Base-by-base conservation (phyloP, 2,888 invertebrate species). In the Diarsia brunnea region DNA sequence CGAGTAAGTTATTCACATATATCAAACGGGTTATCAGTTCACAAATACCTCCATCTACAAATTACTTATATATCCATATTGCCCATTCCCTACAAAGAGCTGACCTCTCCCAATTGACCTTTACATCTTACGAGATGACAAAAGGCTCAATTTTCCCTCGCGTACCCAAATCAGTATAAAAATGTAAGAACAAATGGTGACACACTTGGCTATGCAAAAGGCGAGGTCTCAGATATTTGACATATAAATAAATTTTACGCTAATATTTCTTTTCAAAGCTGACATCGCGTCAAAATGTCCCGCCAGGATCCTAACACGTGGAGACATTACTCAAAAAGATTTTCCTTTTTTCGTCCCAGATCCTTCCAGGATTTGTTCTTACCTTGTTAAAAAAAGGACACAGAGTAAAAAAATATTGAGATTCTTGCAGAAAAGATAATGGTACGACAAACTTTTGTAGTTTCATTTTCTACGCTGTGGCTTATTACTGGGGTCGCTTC, bases 261-360 rank as follows among this genome's bases (percentile, higher is more conserved):
- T 81, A 86, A 86, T 86, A 86, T 86, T 82, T 86, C 81, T 85
- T 81, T 75, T 73, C 51, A 80, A 73, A 83, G 87, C 83, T 80
- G 80, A 85, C 87, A 58, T 49, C 31, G 61, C 78, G 78, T 85
- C 85, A 85, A 78, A 83, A 73, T 47, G 78, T 61, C 64, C 75
- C 79, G 79, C 79, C 73, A 82, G 73, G 69, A 78, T 75, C 81
- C 67, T 71, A 75, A 85, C 79, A 87, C 87, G 78, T 70, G 78
- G 64, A 66, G 75, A 77, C 73, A 87, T 87, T 84, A 84, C 80
- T 87, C 82, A 84, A 77, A 79, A 80, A 74, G 75, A 80, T 84
- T 84, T 72, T n/a, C 67, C 71, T 80, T 77, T 79, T 58, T 63
- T 64, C 38, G 58, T 61, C 64, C n/a, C 67, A 61, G 69, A 81